Evolutionary conservation across 2,113 vertebrate genomes (phyloP).

Genomic region (Strix uralensis): DNA sequence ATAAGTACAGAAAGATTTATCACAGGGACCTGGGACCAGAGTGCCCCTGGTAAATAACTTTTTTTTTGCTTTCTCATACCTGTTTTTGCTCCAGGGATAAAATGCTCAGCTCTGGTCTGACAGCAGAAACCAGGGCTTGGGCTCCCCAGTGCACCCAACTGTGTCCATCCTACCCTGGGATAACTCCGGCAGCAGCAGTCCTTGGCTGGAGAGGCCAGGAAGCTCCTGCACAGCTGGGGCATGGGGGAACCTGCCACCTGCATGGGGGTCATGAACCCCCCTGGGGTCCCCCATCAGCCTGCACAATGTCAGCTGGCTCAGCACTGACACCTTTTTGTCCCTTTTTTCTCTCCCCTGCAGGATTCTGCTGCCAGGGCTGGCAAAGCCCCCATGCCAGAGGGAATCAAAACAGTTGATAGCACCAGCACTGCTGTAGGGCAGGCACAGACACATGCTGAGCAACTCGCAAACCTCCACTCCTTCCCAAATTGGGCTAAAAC

Average conservation of each 20-base stretch:
- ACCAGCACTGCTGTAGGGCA: neutral
- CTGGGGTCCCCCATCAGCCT: neutral
- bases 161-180: accelerated
- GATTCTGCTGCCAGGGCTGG: neutral
- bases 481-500: neutral
- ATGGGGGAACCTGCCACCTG: neutral
- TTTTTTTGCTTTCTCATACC: neutral
- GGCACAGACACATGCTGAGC: neutral
- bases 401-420: neutral
- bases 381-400: neutral
- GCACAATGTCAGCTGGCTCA: neutral
- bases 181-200: neutral
- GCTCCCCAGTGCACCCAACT: neutral
- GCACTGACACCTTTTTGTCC: neutral
- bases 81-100: neutral
- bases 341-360: neutral
- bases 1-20: neutral
- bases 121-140: neutral
- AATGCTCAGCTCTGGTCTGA: neutral
- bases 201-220: neutral
- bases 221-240: neutral
- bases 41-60: neutral
- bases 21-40: accelerated
- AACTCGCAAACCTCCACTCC: accelerated
- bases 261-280: accelerated